A percentile compares a stretch with the other conserved stretches of the same genome.
Conservation (phyloP, 2,888 invertebrate species). For the Catocala fraxini region DNA sequence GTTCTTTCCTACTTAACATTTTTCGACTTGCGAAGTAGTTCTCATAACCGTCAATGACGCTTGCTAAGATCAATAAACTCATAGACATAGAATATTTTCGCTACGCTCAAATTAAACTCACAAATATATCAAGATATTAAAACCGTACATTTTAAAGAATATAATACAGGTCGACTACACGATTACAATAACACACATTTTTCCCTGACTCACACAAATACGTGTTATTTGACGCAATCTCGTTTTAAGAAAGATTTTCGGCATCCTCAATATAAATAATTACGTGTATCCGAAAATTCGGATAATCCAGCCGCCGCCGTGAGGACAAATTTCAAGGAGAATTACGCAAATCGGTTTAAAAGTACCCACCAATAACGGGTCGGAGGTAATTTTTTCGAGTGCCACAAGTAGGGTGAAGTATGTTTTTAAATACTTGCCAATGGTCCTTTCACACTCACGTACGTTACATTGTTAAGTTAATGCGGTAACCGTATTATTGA, state of each 20-base stretch:
- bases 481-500: too few relatives aligned
- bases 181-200: too few relatives aligned
- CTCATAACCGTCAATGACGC: too few relatives aligned
- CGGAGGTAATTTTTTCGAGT: constrained; percentile 64
- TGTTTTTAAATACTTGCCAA: constrained; percentile 36
- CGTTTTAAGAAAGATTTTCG: not conserved
- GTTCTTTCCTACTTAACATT: too few relatives aligned
- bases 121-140: too few relatives aligned
- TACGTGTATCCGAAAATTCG: constrained; percentile 19
- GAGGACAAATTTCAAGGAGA: constrained; percentile 27
- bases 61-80: too few relatives aligned
- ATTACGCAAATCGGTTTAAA: constrained; percentile 46
- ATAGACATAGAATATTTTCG: too few relatives aligned
- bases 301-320: constrained; percentile 3
- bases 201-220: too few relatives aligned
- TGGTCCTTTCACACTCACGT: constrained; percentile 7
- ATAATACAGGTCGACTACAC: too few relatives aligned
- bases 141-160: too few relatives aligned
- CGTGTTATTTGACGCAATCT: not conserved
- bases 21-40: too few relatives aligned
- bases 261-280: constrained; percentile 25
- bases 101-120: too few relatives aligned
- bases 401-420: constrained; percentile 42
- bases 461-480: not conserved
- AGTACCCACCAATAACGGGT: constrained; percentile 37